Evolutionary conservation across 2,797 vertebrate genomes (phyloP).

Genomic region (Anguilla megastoma): DNA sequence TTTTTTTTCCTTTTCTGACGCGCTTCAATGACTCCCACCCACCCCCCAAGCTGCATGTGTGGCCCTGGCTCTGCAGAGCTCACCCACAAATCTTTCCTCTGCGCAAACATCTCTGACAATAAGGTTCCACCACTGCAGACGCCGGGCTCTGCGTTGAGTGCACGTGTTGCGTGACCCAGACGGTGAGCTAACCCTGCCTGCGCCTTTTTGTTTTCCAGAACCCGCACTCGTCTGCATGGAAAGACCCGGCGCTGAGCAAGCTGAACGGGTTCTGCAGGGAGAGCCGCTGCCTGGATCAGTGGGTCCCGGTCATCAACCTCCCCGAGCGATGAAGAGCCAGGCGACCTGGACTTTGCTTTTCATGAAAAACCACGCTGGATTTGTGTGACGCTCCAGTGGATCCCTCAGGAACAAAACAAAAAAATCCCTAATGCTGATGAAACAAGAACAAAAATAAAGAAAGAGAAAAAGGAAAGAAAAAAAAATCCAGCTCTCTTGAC

Average conservation of each 20-base stretch:
- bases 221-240: constrained; percentile 82
- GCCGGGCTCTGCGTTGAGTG: background rate
- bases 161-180: background rate
- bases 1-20: background rate
- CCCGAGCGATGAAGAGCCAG: constrained; percentile 83
- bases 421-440: constrained; percentile 66
- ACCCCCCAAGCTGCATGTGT: background rate
- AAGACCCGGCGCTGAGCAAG: constrained; percentile 88
- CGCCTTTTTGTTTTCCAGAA: constrained; percentile 70
- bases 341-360: constrained; percentile 52
- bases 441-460: constrained; percentile 54
- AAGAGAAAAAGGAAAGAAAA: constrained; percentile 43
- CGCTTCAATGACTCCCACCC: background rate
- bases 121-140: background rate
- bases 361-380: constrained; percentile 68
- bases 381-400: constrained; percentile 74
- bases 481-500: constrained; percentile 46
- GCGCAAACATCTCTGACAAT: background rate
- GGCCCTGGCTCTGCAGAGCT: background rate
- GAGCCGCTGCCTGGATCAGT: constrained; percentile 90
- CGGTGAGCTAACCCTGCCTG: background rate
- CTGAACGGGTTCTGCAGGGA: constrained; percentile 92
- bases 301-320: constrained; percentile 92
- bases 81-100: background rate
- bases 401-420: constrained; percentile 65